Conservation (phyloP, 2,888 invertebrate genomes). For the Euproctis similis region DNA sequence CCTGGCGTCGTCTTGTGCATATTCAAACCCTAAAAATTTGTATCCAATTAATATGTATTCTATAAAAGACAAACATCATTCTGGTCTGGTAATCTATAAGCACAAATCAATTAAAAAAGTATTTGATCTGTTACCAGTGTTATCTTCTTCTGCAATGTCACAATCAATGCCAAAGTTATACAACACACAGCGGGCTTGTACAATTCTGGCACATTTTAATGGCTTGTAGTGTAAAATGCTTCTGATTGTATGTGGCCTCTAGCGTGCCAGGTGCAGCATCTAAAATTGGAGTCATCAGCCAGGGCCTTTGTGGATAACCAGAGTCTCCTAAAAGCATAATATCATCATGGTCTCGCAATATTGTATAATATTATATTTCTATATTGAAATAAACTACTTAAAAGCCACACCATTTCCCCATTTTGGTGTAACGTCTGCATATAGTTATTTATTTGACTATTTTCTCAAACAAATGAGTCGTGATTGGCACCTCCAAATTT, state of each 20-base stretch:
- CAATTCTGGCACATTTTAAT: too few relatives aligned
- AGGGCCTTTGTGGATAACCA: conserved; percentile 1
- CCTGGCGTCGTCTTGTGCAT: too few relatives aligned
- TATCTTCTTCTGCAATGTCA: too few relatives aligned
- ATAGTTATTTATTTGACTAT: neutral
- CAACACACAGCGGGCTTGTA: too few relatives aligned
- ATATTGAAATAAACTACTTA: neutral
- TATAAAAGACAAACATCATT: too few relatives aligned
- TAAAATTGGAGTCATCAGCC: neutral
- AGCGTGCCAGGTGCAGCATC: neutral
- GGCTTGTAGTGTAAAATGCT: neutral
- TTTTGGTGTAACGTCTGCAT: neutral
- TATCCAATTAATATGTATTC: too few relatives aligned
- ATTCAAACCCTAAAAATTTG: too few relatives aligned
- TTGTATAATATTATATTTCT: neutral
- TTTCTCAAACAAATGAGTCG: neutral
- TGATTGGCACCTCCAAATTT: conserved; percentile 3
- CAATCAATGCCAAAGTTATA: too few relatives aligned
- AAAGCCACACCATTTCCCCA: neutral
- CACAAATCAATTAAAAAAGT: too few relatives aligned
- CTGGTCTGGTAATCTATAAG: too few relatives aligned
- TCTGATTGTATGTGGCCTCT: neutral
- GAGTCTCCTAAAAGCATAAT: neutral
- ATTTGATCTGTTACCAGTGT: too few relatives aligned
- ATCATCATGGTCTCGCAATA: neutral